Evolutionary conservation across 2,797 vertebrate genomes (phyloP).

Genomic region (Lycodopsis pacificus): DNA sequence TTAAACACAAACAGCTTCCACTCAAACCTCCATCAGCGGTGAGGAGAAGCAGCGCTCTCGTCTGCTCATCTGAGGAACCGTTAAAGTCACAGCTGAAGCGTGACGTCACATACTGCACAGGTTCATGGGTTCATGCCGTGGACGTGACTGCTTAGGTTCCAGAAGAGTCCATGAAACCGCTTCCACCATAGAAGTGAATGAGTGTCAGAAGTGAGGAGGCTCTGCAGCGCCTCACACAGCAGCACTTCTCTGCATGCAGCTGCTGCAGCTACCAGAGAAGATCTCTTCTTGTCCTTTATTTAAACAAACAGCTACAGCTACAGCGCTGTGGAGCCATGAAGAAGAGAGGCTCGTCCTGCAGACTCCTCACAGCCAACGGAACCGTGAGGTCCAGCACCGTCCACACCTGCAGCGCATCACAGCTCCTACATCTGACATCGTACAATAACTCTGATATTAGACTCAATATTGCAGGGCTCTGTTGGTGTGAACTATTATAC

Average conservation of each 20-base stretch:
- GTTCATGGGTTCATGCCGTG: conserved; percentile 63
- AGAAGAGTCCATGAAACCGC: conserved; percentile 49
- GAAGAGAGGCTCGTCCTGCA: background rate
- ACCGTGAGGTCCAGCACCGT: background rate
- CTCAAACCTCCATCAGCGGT: conserved; percentile 42
- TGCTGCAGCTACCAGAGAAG: conserved; percentile 26
- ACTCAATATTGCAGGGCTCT: too few species aligned
- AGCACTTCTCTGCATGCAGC: conserved; percentile 33
- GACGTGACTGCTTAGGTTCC: conserved; percentile 31
- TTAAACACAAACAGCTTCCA: conserved; percentile 43
- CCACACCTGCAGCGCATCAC: too few species aligned
- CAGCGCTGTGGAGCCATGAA: conserved; percentile 15
- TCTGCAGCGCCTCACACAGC: conserved; percentile 26
- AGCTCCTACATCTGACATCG: too few species aligned
- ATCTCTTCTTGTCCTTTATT: conserved; percentile 13
- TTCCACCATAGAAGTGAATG: conserved; percentile 55
- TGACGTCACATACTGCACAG: conserved; percentile 72
- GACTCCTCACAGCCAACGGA: background rate
- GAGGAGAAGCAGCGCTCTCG: conserved; percentile 44
- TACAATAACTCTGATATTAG: too few species aligned
- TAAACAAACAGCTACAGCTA: conserved; percentile 29
- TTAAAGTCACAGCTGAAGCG: conserved; percentile 65
- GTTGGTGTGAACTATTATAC: too few species aligned
- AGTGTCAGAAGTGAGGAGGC: conserved; percentile 42
- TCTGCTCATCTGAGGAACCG: conserved; percentile 64